These are phyloP conservation scores for Tipula helvola DNA, from an alignment of 2,888 invertebrate species.

Conservation along the genomic window DNA sequence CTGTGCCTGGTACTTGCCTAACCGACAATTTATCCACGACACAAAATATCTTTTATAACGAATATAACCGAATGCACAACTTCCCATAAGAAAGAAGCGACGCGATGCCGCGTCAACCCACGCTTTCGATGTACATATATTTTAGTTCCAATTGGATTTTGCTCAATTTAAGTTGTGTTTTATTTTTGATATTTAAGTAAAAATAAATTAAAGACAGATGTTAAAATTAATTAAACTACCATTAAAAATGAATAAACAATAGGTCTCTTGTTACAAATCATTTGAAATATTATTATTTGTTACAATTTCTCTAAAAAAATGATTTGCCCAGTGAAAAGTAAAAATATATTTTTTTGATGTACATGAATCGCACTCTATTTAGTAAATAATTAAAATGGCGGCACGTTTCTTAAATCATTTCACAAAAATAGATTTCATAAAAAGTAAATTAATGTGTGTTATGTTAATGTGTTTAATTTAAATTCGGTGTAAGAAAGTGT, in stretches of 20 bases:
- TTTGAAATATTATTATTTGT: background rate
- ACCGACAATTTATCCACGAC: background rate
- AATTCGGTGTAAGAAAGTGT: background rate
- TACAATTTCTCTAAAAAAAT: background rate
- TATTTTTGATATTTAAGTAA: background rate
- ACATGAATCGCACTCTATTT: background rate
- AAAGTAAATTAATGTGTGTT: background rate
- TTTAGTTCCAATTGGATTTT: background rate
- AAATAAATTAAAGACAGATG: background rate
- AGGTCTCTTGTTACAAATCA: background rate
- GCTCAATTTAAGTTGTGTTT: background rate
- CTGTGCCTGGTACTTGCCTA: background rate
- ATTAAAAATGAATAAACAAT: background rate
- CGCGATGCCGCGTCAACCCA: background rate
- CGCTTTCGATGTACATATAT: background rate
- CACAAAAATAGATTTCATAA: background rate
- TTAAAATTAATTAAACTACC: background rate
- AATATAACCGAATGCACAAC: background rate
- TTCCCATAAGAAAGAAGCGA: background rate
- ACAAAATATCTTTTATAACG: background rate
- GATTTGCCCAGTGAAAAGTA: background rate
- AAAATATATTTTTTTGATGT: background rate
- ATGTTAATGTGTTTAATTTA: background rate
- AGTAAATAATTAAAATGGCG: constrained; percentile 5
- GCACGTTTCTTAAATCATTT: background rate